Percentiles rank a stretch among this genome's conserved stretches.
Conservation (phyloP, 1,140 invertebrate genomes). For the Drosophila albomicans region DNA sequence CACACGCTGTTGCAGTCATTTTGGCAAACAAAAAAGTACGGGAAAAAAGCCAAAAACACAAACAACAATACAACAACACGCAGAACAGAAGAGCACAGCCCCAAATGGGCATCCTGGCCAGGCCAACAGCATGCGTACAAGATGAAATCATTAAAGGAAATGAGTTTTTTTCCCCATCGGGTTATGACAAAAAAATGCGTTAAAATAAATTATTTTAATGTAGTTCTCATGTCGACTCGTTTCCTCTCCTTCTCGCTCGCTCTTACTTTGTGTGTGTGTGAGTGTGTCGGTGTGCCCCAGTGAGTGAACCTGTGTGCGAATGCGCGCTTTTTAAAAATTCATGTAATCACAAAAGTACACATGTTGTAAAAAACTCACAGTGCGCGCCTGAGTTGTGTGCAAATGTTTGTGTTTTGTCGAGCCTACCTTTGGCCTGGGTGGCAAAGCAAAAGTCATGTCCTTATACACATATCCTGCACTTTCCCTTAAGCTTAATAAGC, state of each 20-base stretch:
- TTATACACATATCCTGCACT: slow-evolving; percentile 14
- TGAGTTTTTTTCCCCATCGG: slow-evolving; percentile 82
- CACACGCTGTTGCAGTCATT: slow-evolving; percentile 42
- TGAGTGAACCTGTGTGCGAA: slow-evolving; percentile 28
- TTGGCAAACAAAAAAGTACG: slow-evolving; percentile 5
- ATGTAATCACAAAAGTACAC: slow-evolving; percentile 84
- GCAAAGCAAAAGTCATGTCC: slow-evolving; percentile 7
- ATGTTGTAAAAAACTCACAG: slow-evolving; percentile 75
- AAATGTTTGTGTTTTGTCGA: slow-evolving; percentile 59
- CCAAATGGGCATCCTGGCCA: slow-evolving; percentile 37
- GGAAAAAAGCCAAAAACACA: slow-evolving; percentile 13
- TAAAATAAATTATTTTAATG: slow-evolving; percentile 84
- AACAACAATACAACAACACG: slow-evolving; percentile 9
- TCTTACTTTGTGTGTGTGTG: slow-evolving; percentile 3
- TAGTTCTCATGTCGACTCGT: slow-evolving; percentile 77
- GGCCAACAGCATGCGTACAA: slow-evolving; percentile 71
- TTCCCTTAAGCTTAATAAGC: slow-evolving; percentile 63
- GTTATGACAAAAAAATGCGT: slow-evolving; percentile 83
- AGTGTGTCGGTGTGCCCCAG: slow-evolving; percentile 22
- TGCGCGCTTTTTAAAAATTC: slow-evolving; percentile 81
- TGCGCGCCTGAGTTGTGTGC: slow-evolving; percentile 67
- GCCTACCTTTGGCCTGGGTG: slow-evolving; percentile 36
- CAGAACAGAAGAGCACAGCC: slow-evolving; percentile 5
- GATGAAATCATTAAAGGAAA: slow-evolving; percentile 84
- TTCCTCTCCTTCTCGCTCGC: slow-evolving; percentile 19